Conservation (phyloP, 2,797 vertebrate genomes). For the Astyanax mexicanus region DNA sequence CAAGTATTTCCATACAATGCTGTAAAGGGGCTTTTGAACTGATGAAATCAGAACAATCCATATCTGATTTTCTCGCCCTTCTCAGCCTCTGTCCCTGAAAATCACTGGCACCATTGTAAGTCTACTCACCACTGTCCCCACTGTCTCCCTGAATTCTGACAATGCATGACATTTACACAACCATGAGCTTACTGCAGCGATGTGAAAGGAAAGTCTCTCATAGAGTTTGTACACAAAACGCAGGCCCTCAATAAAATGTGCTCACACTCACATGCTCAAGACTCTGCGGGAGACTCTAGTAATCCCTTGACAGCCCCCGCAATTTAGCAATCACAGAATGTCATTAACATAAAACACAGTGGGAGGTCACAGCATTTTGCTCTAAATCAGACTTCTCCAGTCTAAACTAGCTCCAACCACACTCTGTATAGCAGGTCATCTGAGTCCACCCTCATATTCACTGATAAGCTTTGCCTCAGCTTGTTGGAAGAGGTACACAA, state of each 20-base stretch:
- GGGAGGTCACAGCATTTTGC: conserved; percentile 4
- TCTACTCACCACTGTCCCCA: background rate
- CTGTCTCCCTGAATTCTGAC: background rate
- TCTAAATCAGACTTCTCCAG: conserved; percentile 15
- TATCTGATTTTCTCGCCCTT: background rate
- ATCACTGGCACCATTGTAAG: background rate
- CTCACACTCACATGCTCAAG: background rate
- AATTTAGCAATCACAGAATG: background rate
- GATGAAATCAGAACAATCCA: background rate
- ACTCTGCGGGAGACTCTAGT: background rate
- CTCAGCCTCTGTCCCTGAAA: too few relatives aligned
- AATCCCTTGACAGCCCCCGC: background rate
- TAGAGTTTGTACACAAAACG: too few relatives aligned
- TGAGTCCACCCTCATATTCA: conserved; percentile 5
- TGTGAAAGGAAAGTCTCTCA: too few relatives aligned
- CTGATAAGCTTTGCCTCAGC: background rate
- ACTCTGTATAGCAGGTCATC: background rate
- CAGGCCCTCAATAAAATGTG: background rate
- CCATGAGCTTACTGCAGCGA: background rate
- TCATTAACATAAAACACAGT: conserved; percentile 2
- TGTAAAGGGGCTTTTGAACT: too few relatives aligned
- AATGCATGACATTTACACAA: background rate
- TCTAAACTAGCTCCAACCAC: background rate
- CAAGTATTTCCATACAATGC: too few relatives aligned
- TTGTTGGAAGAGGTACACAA: background rate